phyloP scores from a whole-genome alignment of 1,140 invertebrate species.

The Zaprionus taronus region DNA sequence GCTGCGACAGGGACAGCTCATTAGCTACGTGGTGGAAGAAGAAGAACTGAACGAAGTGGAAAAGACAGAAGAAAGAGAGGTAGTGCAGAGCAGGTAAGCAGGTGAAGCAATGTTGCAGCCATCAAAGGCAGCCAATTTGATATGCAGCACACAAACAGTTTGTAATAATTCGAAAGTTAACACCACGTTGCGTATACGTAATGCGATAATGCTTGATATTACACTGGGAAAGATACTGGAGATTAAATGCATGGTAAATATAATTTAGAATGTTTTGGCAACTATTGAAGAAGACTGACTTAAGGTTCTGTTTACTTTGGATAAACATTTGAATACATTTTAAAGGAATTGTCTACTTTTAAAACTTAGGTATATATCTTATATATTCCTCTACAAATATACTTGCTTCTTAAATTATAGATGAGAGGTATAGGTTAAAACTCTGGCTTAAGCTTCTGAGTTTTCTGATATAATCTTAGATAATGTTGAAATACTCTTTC shows the following conservation, averaged over 20 bases:
- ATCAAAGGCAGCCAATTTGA: conserved; percentile 1
- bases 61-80: neutral
- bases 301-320: too few relatives aligned
- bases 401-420: too few relatives aligned
- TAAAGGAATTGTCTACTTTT: too few relatives aligned
- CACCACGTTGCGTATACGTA: neutral
- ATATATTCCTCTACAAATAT: too few relatives aligned
- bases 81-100: neutral
- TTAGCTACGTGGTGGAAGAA: neutral
- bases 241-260: neutral
- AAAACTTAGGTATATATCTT: too few relatives aligned
- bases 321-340: too few relatives aligned
- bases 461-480: too few relatives aligned
- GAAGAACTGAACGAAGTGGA: neutral
- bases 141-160: conserved; percentile 8
- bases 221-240: neutral
- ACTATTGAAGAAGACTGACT: neutral
- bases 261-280: neutral
- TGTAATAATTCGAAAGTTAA: conserved; percentile 10
- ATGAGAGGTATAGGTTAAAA: too few relatives aligned
- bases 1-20: conserved; percentile 8
- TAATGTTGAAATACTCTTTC: too few relatives aligned
- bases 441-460: too few relatives aligned
- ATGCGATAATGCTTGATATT: neutral
- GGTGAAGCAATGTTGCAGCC: neutral